These are phyloP conservation scores for Clitarchus hookeri DNA, from an alignment of 2,888 invertebrate genomes.

Conservation along the genomic window DNA sequence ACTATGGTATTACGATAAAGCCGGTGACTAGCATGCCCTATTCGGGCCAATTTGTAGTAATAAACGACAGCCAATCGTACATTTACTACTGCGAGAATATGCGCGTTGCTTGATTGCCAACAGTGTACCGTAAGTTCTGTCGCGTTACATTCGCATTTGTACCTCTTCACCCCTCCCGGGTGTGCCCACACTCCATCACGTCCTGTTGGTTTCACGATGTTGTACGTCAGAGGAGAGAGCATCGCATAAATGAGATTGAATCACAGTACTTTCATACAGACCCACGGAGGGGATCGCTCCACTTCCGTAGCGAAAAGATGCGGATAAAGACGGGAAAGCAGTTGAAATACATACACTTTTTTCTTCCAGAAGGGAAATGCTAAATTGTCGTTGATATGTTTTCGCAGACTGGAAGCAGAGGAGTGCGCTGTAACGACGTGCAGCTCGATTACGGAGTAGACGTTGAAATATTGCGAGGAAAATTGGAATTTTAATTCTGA, in stretches of 20 bases:
- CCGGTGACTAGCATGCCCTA: too few species aligned
- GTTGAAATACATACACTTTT: neutral
- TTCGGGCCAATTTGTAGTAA: too few species aligned
- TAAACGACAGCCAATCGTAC: too few species aligned
- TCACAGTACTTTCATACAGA: neutral
- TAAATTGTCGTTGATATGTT: conserved; percentile 9
- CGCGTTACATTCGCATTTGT: too few species aligned
- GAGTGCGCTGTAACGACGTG: neutral
- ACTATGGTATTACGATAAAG: too few species aligned
- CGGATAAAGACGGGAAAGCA: neutral
- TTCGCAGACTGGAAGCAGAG: neutral
- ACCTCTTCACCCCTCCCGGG: too few species aligned
- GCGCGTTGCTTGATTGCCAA: too few species aligned
- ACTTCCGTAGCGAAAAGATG: neutral
- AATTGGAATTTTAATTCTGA: neutral
- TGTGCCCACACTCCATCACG: neutral
- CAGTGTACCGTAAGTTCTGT: too few species aligned
- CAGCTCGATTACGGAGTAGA: neutral
- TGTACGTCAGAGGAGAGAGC: neutral
- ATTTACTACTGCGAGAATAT: too few species aligned
- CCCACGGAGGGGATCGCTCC: neutral
- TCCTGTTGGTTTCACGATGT: neutral
- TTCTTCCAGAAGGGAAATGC: neutral
- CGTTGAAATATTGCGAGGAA: conserved; percentile 1
- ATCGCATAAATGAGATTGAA: neutral